Evolutionary conservation across 2,113 vertebrate species (phyloP).

Genomic region (Lasiurus borealis): DNA sequence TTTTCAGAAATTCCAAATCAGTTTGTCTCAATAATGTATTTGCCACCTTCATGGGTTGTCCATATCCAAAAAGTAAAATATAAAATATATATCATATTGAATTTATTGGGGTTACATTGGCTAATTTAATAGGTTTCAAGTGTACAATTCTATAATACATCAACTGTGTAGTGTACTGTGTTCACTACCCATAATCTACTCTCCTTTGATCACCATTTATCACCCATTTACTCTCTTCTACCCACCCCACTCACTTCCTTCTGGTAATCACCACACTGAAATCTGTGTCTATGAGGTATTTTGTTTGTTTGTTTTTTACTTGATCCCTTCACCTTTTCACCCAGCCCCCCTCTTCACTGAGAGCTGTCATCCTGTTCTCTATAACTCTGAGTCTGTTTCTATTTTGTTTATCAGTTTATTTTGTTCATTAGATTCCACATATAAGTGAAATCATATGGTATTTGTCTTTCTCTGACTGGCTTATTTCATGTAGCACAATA

Average conservation of each 20-base stretch:
- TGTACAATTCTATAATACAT: neutral
- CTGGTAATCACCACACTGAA: neutral
- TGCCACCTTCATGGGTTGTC: neutral
- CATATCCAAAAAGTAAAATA: neutral
- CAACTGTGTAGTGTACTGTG: neutral
- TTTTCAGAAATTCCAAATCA: conserved; percentile 13
- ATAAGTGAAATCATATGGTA: neutral
- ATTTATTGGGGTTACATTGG: neutral
- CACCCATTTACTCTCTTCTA: neutral
- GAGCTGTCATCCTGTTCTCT: neutral
- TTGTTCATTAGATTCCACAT: neutral
- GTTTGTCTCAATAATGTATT: conserved; percentile 20
- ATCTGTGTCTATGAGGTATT: neutral
- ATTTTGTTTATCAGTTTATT: neutral
- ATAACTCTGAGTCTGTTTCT: neutral
- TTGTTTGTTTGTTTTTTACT: neutral
- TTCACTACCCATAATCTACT: neutral
- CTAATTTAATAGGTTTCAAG: neutral
- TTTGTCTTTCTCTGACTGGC: neutral
- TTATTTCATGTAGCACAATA: neutral
- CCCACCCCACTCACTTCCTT: neutral
- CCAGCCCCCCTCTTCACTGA: neutral
- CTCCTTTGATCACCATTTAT: neutral
- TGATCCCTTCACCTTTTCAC: neutral
- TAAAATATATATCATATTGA: neutral